phyloP scores from a whole-genome alignment of 2,797 vertebrate genomes.

The Chloroceryle amazona region DNA sequence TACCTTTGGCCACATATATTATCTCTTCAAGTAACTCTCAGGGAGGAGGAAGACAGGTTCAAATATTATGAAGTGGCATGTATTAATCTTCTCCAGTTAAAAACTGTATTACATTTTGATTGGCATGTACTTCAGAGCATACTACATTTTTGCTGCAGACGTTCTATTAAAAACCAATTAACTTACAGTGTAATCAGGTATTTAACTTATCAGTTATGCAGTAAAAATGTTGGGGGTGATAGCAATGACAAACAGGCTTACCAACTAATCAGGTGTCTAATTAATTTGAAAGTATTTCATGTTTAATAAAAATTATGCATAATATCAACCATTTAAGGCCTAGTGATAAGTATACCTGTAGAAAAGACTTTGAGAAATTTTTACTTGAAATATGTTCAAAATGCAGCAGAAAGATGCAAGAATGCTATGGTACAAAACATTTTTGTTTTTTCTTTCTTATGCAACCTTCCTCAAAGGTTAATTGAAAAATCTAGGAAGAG shows the following conservation, averaged over 20 bases:
- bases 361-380: constrained; percentile 4
- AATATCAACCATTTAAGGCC: neutral
- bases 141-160: neutral
- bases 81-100: constrained; percentile 27
- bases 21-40: neutral
- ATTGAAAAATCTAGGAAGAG: neutral
- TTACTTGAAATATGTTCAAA: neutral
- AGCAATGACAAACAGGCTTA: constrained; percentile 55
- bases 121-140: constrained; percentile 32
- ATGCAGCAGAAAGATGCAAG: neutral
- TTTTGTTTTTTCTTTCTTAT: neutral
- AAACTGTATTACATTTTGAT: constrained; percentile 35
- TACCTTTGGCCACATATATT: neutral
- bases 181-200: constrained; percentile 51
- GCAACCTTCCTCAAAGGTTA: neutral
- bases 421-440: neutral
- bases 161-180: constrained; percentile 65
- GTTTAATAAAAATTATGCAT: constrained; percentile 55
- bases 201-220: constrained; percentile 54
- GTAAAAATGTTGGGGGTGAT: constrained; percentile 48
- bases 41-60: neutral
- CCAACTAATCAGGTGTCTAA: constrained; percentile 49
- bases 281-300: constrained; percentile 56
- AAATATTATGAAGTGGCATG: neutral
- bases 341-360: constrained; percentile 10